These are phyloP conservation scores for Pyrocephalus nanus DNA, from an alignment of 2,797 vertebrate species.

Conservation along the genomic window DNA sequence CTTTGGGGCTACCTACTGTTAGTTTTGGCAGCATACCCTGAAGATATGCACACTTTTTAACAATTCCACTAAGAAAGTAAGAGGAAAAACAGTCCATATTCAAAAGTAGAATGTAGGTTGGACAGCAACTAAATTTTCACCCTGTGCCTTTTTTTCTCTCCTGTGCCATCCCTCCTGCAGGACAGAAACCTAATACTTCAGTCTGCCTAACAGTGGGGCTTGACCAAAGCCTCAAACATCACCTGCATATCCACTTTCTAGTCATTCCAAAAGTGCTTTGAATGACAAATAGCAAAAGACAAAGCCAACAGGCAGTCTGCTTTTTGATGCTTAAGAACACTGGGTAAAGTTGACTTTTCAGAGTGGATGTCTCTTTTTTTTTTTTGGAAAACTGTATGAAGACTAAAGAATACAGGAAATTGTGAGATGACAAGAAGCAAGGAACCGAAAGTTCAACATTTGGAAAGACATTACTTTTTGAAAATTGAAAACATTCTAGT, in stretches of 20 bases:
- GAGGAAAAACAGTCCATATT: background rate
- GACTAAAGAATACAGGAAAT: background rate
- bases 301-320: background rate
- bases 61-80: background rate
- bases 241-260: background rate
- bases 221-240: background rate
- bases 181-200: background rate
- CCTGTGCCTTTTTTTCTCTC: background rate
- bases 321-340: background rate
- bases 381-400: background rate
- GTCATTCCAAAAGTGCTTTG: background rate
- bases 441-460: background rate
- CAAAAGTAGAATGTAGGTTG: background rate
- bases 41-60: background rate
- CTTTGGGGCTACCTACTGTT: background rate
- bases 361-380: background rate
- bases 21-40: background rate
- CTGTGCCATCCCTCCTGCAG: background rate
- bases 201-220: background rate
- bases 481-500: background rate
- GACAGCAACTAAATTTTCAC: background rate
- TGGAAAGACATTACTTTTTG: background rate
- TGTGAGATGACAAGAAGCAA: background rate
- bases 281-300: background rate
- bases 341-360: background rate